These are phyloP conservation scores for Callinectes sapidus DNA, from an alignment of 2,888 invertebrate species.

Conservation along the genomic window DNA sequence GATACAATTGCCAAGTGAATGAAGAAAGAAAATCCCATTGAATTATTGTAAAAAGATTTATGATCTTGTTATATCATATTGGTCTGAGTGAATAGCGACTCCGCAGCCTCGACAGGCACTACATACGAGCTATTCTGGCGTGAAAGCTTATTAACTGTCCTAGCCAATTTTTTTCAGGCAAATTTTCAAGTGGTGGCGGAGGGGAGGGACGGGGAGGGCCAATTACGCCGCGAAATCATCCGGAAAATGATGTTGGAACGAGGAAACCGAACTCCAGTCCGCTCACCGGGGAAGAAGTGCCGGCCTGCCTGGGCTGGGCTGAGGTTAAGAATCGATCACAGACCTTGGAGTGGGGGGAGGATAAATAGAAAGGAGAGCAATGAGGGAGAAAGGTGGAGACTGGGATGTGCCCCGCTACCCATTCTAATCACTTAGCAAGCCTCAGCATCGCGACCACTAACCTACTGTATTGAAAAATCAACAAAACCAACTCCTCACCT, in stretches of 20 bases:
- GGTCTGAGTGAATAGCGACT: background rate
- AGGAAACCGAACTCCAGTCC: conserved; percentile 27
- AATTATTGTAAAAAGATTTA: background rate
- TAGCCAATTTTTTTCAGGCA: background rate
- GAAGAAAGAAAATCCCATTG: background rate
- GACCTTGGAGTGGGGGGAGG: background rate
- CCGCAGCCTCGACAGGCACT: background rate
- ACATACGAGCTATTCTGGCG: background rate
- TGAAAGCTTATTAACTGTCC: conserved; percentile 27
- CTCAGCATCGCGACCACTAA: background rate
- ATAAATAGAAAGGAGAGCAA: background rate
- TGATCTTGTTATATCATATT: background rate
- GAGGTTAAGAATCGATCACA: conserved; percentile 4
- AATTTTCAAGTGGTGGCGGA: conserved; percentile 21
- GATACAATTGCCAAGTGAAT: background rate
- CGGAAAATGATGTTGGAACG: conserved; percentile 28
- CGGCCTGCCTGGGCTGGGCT: background rate
- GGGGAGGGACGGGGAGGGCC: background rate
- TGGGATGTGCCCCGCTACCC: background rate
- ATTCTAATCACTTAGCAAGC: background rate
- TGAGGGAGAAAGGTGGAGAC: background rate
- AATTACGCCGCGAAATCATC: conserved; percentile 11
- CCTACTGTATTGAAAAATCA: background rate
- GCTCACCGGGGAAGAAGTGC: background rate
- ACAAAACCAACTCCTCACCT: conserved; percentile 33